Percentiles rank a stretch among this genome's conserved stretches.
Evolutionary conservation across 2,113 vertebrate species (phyloP).

Genomic region (Pelmatolapia mariae): DNA sequence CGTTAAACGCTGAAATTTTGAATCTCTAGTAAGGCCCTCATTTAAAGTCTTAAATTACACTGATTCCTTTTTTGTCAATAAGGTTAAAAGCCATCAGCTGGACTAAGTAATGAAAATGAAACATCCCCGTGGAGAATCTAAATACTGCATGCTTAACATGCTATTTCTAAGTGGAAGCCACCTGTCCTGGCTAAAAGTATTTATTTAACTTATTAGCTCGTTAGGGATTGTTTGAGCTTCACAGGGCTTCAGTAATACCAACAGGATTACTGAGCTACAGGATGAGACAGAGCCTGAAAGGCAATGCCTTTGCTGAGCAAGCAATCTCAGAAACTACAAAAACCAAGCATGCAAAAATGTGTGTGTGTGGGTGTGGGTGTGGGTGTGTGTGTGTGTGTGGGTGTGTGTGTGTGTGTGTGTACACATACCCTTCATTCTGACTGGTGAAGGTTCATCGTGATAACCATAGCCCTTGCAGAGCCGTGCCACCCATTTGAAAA

Average conservation of each 20-base stretch:
- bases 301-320: slow-evolving; percentile 21
- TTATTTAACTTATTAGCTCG: not conserved
- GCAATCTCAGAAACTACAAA: not conserved
- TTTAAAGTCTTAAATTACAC: slow-evolving; percentile 29
- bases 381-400: not conserved
- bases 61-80: slow-evolving; percentile 27
- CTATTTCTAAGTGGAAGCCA: not conserved
- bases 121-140: not conserved
- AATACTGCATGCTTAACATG: not conserved
- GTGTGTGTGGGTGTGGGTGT: not conserved
- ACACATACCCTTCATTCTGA: not conserved
- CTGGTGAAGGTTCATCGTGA: slow-evolving; percentile 15
- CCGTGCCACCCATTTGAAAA: slow-evolving; percentile 12
- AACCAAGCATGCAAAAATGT: not conserved
- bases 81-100: slow-evolving; percentile 35
- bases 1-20: slow-evolving; percentile 47
- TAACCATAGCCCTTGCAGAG: slow-evolving; percentile 13
- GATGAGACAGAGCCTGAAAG: slow-evolving; percentile 9
- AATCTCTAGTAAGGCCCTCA: slow-evolving; percentile 25
- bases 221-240: slow-evolving; percentile 14
- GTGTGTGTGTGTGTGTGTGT: not conserved
- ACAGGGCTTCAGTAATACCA: not conserved
- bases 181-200: not conserved
- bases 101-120: not conserved
- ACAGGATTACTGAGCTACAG: slow-evolving; percentile 7